Base-by-base conservation (phyloP, 2,113 vertebrate species). In the Ramphastos sulfuratus region DNA sequence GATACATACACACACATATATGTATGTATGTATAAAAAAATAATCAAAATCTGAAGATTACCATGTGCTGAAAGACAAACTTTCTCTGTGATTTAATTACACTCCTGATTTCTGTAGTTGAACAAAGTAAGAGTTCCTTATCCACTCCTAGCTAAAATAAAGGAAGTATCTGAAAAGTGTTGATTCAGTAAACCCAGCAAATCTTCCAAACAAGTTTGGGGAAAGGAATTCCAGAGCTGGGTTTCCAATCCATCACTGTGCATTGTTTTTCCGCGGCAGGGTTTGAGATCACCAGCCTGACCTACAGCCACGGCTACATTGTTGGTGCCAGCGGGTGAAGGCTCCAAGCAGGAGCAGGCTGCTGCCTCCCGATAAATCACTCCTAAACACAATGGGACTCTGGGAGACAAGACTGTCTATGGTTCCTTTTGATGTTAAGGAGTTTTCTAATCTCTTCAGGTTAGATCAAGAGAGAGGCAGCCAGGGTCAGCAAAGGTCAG, bases 281-380 rank as follows among this genome's bases (percentile, higher is more conserved):
- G 65, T 30, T 35, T 79, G 13, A n/a, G 95, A 42, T 78, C 46
- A 67, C 85, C 94, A 96, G 96, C 77, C 95, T 87, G 90, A 91
- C 92, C 77, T 12, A 9, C 89, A 78, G 95, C 85, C 78, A 7
- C 0, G 21, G 79, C 75, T 2, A 37, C 78, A 97, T 92, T 91
- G 78, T 90, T 82, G 88, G 82, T 93, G 97, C 90, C 97, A 96
- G 97, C 88, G 16, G 98, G 97, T 92, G 96, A 96, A 94, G 97
- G 96, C 96, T 98, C 97, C 91, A 89, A 82, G 82, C 87, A 54
- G 95, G 60, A 65, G 69, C 79, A 54, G 90, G 80, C 85, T 63
- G 82, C 46, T 74, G 74, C 72, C 86, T 82, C 17, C 60, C 56
- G 59, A 97, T 97, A 93, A 97, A 97, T 95, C 96, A 87, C 85